These are phyloP conservation scores for Nasalis larvatus DNA, from an alignment of 2,113 vertebrate species.

Conservation along the genomic window DNA sequence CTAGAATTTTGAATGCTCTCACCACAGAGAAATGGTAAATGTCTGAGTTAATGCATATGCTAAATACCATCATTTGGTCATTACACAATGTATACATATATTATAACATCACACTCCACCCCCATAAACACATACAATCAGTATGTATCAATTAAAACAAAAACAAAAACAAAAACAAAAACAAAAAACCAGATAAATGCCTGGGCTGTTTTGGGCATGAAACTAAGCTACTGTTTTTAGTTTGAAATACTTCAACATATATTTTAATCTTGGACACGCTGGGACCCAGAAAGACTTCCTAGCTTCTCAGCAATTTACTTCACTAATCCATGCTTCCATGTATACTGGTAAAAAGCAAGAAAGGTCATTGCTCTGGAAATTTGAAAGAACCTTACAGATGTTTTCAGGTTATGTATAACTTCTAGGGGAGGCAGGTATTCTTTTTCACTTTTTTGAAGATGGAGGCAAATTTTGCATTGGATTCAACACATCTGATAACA, in stretches of 20 bases:
- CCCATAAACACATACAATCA: not conserved
- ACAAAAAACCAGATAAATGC: not conserved
- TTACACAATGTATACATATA: not conserved
- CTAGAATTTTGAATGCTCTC: not conserved
- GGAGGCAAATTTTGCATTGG: constrained; percentile 4
- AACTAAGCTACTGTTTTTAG: not conserved
- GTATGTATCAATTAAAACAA: not conserved
- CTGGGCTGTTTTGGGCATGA: not conserved
- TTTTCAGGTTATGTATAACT: not conserved
- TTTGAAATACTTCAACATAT: not conserved
- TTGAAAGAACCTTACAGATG: constrained; percentile 3
- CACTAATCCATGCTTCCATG: not conserved
- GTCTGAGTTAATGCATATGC: not conserved
- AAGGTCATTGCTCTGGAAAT: constrained; percentile 8
- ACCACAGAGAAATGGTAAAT: not conserved
- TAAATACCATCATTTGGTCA: not conserved
- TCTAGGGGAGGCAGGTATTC: not conserved
- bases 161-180: not conserved
- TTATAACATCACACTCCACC: not conserved
- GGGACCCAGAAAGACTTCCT: not conserved
- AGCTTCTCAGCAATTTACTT: not conserved
- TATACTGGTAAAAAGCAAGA: not conserved
- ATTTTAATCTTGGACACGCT: not conserved
- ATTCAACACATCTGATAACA: not conserved
- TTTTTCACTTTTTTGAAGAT: constrained; percentile 44